These are phyloP conservation scores for Oncorhynchus clarkii DNA, from an alignment of 2,113 vertebrate genomes.

Conservation along the genomic window DNA sequence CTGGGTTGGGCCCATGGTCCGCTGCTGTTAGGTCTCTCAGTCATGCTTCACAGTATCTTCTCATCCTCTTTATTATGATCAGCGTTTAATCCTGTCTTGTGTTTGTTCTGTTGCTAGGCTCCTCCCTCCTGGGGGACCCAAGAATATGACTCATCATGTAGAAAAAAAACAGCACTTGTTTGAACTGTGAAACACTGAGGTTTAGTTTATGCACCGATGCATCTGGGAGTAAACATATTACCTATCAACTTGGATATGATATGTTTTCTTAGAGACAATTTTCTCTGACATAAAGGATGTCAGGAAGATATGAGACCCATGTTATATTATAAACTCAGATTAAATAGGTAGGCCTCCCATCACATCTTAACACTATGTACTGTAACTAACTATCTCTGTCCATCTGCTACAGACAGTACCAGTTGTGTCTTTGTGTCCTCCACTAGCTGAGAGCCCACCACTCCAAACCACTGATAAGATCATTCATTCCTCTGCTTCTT, in stretches of 20 bases:
- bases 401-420: background rate
- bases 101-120: background rate
- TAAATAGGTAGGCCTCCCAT: too few species aligned
- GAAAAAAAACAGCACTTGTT: background rate
- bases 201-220: background rate
- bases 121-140: constrained; percentile 8
- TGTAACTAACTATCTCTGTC: background rate
- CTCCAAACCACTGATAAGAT: background rate
- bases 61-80: background rate
- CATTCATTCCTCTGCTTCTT: background rate
- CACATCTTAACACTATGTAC: too few species aligned
- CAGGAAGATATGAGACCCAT: too few species aligned
- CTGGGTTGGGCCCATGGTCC: background rate
- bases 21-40: background rate
- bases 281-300: too few species aligned
- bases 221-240: too few species aligned
- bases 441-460: background rate
- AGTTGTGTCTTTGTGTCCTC: too few species aligned
- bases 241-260: too few species aligned
- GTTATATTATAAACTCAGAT: too few species aligned
- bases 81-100: background rate
- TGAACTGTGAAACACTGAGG: background rate
- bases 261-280: too few species aligned
- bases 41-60: background rate
- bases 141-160: constrained; percentile 6